Base-by-base conservation (phyloP, 1,140 invertebrate species). In the Triops longicaudatus region DNA sequence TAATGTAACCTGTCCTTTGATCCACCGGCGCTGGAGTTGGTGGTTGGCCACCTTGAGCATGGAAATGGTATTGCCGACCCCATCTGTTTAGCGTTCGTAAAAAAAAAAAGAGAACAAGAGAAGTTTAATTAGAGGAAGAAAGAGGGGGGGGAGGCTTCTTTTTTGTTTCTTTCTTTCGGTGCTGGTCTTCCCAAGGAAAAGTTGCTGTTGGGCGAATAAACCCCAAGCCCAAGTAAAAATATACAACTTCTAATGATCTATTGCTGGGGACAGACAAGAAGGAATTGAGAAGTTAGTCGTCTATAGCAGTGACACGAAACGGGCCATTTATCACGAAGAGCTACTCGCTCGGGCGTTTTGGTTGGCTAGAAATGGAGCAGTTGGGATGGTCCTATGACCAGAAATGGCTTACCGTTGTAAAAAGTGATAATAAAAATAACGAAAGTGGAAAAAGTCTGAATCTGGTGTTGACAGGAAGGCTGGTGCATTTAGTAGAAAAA, bases 1-100 rank as follows among this genome's bases (percentile, higher is more conserved):
- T 81, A 82, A 95, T 95, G 85, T 95, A 94, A 78, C 93, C 93
- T 73, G 93, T 96, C 82, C 93, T 71, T 63, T 82, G 82, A 78
- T 83, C 83, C 50, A 83, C 81, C n/a, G 50, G 50, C 87, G 88
- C 82, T 84, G 86, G 79, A 83, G 87, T 83, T 63, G 50, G 50
- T 87, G 87, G 82, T 85, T 84, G 79, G 88, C 90, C 81, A 89
- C 88, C 78, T 88, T 85, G 80, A 86, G 88, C 81, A 31, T 76
- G 74, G 37, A 76, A 75, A 14, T 76, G 42, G 26, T 75, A 78
- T 37, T 76, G 86, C 79, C 91, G 86, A 80, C 89, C 90, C 89
- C 89, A 90, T 82, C 89, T 90, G 83, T 27, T 72, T 27, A 31
- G 12, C 10, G 17, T 37, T 42, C 22, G 26, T 17, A 43, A 37